phyloP scores from a whole-genome alignment of 37 sponge, comb jelly and placozoan genomes.

The Theonella swinhoei region DNA sequence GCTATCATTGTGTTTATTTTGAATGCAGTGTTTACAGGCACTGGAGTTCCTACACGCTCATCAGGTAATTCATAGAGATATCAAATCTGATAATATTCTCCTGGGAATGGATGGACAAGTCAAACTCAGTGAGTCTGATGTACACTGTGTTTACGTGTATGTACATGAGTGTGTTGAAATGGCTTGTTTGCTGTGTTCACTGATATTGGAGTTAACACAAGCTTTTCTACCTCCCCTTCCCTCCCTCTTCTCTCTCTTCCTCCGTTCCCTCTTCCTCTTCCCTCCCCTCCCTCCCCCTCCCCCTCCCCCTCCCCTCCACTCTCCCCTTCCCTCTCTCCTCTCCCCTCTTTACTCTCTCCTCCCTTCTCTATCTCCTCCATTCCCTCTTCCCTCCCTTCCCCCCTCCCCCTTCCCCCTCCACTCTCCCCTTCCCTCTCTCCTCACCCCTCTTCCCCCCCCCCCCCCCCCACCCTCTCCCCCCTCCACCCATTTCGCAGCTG shows the following conservation, averaged over 20 bases:
- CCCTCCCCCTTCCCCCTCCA: neutral
- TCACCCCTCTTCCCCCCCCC: too few relatives aligned
- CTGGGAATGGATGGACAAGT: constrained; percentile 98
- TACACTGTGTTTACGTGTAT: neutral
- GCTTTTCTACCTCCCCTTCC: neutral
- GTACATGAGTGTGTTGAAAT: neutral
- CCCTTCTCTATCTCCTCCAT: neutral
- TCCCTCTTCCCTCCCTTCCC: neutral
- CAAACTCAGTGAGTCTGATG: constrained; percentile 89
- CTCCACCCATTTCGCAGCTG: constrained; percentile 65
- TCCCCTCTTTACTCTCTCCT: too few relatives aligned
- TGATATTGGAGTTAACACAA: too few relatives aligned
- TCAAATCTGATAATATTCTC: constrained; percentile 98
- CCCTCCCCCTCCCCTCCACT: too few relatives aligned
- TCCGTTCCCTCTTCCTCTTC: neutral
- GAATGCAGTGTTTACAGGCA: constrained; percentile 95
- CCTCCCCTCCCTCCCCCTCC: neutral
- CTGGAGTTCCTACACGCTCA: constrained; percentile 93
- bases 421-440: too few relatives aligned
- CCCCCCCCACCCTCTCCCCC: too few relatives aligned
- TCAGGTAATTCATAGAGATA: constrained; percentile 97
- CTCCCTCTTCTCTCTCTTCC: neutral
- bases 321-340: too few relatives aligned
- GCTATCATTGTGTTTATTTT: too few relatives aligned
- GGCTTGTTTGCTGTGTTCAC: neutral